Evolutionary conservation across 2,113 vertebrate genomes (phyloP).

Genomic region (Nymphicus hollandicus): DNA sequence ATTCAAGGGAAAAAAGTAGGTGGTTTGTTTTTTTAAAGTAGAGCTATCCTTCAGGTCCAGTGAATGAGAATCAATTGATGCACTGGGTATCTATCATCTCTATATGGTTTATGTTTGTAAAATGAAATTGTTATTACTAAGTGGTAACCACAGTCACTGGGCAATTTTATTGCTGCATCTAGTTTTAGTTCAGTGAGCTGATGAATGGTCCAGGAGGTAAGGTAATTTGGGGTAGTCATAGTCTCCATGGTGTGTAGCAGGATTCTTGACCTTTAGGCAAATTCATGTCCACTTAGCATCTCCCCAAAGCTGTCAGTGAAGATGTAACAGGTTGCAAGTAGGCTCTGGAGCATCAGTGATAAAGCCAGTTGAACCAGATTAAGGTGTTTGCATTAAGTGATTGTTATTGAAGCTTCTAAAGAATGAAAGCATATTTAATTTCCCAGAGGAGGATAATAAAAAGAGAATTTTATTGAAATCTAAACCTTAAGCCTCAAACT

Average conservation of each 20-base stretch:
- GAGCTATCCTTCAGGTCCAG: not conserved
- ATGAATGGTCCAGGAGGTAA: not conserved
- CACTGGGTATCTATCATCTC: not conserved
- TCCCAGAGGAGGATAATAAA: not conserved
- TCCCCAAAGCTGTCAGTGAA: not conserved
- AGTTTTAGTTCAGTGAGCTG: not conserved
- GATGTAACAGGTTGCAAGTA: not conserved
- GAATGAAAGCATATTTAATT: not conserved
- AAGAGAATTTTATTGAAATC: not conserved
- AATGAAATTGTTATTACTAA: not conserved
- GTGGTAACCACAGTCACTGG: not conserved
- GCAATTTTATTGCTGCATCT: not conserved
- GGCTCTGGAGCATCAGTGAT: not conserved
- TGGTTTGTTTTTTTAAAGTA: not conserved
- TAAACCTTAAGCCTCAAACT: not conserved
- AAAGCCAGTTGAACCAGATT: not conserved
- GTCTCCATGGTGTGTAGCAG: accelerated
- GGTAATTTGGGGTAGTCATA: too few species aligned
- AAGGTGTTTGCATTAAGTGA: not conserved
- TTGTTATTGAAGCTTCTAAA: not conserved
- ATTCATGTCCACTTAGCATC: not conserved
- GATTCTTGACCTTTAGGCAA: not conserved
- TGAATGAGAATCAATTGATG: not conserved
- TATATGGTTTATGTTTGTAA: not conserved
- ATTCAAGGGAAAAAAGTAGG: not conserved